Base-by-base conservation (phyloP, 2,888 invertebrate genomes). In the Drepanosiphum platanoidis region DNA sequence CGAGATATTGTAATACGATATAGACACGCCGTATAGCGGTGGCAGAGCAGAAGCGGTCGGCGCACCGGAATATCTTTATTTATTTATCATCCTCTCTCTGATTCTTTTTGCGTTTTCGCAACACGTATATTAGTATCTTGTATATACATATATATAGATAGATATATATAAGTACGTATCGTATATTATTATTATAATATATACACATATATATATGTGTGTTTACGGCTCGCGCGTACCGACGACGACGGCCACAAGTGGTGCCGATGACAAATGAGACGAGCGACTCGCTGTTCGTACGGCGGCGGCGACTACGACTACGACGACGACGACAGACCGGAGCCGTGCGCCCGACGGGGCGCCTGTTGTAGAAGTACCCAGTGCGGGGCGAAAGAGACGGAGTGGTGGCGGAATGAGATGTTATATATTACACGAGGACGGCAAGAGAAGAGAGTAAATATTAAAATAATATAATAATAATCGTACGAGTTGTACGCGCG, bases 211-310 rank as follows among this genome's bases (percentile, higher is more conserved):
- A 22, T 52, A 22, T n/a, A n/a, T 13, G 61, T 3, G 61, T 3
- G 61, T 30, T n/a, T n/a, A n/a, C n/a, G n/a, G 72, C 34, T 34
- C 58, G 36, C 58, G 52, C 7, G n/a, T 15, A 9, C 32, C 22
- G 46, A 68, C 15, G 68, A 32, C 58, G 75, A 36, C 39, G 52
- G 34, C 70, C 42, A 42, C 82, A 82, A 82, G 82, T 83, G 82
- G 74, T 74, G 82, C 74, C 82, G 64, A 83, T 83, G 82, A 83
- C 82, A 83, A 83, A 83, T 83, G 82, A 83, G 82, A 74, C 64
- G 82, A 83, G 32, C 82, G 82, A 66, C 39, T n/a, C n/a, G 36
- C n/a, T 36, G 18, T 11, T 52, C 81, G 80, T 52, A 22, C 82
- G 58, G 68, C 42, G 71, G 42, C 71, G 42, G 68, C 68, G 68